Conservation (phyloP, 2,113 vertebrate species). For the Triplophysa siluroides region DNA sequence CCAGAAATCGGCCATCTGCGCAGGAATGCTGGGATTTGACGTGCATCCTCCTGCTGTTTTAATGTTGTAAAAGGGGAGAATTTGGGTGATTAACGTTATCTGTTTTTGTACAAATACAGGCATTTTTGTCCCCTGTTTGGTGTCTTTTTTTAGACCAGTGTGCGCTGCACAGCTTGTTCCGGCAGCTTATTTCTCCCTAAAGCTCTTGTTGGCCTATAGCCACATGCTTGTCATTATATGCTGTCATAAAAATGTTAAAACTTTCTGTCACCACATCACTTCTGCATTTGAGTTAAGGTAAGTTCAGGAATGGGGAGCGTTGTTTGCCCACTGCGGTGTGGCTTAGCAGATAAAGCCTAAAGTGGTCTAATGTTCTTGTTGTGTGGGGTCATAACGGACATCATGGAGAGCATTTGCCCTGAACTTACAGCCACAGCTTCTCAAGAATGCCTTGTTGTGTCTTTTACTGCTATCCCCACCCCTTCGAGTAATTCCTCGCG, state of each 20-base stretch:
- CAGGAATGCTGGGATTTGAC: conserved; percentile 17
- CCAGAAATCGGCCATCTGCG: conserved; percentile 18
- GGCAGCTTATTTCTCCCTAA: background rate
- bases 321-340: conserved; percentile 12
- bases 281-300: background rate
- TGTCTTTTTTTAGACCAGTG: background rate
- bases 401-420: conserved; percentile 58
- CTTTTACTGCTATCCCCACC: conserved; percentile 44
- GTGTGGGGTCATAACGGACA: conserved; percentile 48
- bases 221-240: conserved; percentile 8
- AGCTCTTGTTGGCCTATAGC: conserved; percentile 19
- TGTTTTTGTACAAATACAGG: background rate
- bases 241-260: conserved; percentile 6
- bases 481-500: background rate
- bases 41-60: background rate
- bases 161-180: conserved; percentile 10
- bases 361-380: conserved; percentile 31
- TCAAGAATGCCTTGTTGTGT: conserved; percentile 73
- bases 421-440: conserved; percentile 62
- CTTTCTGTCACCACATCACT: background rate
- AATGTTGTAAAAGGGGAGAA: background rate
- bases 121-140: background rate
- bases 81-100: background rate
- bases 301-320: background rate
- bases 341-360: conserved; percentile 33